Evolutionary conservation across 1,140 invertebrate species (phyloP), one percentile per base, ranked within the genome.

Genomic region (Solenopsis invicta): DNA sequence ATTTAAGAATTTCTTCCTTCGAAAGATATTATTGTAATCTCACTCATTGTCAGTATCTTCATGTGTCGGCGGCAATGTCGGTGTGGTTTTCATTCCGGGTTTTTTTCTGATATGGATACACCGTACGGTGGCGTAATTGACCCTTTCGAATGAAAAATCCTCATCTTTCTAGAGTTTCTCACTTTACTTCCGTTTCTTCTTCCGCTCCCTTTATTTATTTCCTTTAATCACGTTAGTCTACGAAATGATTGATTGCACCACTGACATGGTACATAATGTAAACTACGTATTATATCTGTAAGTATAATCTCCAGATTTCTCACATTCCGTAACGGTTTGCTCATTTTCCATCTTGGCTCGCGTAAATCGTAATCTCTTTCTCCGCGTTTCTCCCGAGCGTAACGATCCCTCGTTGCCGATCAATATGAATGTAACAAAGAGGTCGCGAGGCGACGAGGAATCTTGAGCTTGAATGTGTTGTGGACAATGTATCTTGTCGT

Each of bases 271-370:
- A 59, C 21, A 82, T 72, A 61, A 41, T 50, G 41, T 74, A 61
- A 66, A 85, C 18, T 76, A 64, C 59, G 54, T 77, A 85, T 52
- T 64, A 52, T 56, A 66, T 37, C 52, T 59, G 69, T 87, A 69
- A 69, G 37, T 66, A 34, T 78, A 86, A 18, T 72, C 76, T 72
- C 77, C 64, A 66, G 71, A 80, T 50, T 84, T 82, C 71, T 90
- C 85, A 89, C 87, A 89, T 89, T 89, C 87, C 88, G 62, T 54
- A 86, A 24, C 74, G 18, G 4, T 85, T 85, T 77, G 61, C 50
- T 85, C 48, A 64, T 78, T 78, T 67, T 48, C 34, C 34, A 64
- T 67, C n/a, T 85, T 45, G 59, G 74, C 59, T 85, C 59, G 50
- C 69, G 41, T 56, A 2, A 41, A 45, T 45, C 18, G 16, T 72